Percentiles rank a stretch among this genome's conserved stretches.
phyloP scores from a whole-genome alignment of 2,113 vertebrate genomes.

The Halcyon senegalensis region DNA sequence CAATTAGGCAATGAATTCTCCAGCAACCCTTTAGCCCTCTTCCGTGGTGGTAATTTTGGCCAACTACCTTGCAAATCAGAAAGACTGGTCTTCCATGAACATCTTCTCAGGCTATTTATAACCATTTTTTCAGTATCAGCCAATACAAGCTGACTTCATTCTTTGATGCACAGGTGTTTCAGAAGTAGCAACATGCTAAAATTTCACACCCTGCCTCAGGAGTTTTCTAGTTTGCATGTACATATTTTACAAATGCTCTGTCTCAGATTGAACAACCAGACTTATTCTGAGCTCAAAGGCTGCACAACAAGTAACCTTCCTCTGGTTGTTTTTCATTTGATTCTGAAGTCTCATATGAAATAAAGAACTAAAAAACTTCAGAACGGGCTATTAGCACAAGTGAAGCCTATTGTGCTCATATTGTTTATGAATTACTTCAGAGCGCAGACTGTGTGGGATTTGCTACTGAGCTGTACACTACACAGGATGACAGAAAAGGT shows the following conservation, averaged over 20 bases:
- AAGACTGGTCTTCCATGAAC: neutral
- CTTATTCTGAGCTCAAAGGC: neutral
- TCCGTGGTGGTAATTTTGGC: neutral
- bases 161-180: neutral
- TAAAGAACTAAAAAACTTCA: neutral
- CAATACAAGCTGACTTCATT: neutral
- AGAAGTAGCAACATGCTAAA: neutral
- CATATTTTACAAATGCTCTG: neutral
- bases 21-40: neutral
- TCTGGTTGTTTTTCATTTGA: neutral
- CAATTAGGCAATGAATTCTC: neutral
- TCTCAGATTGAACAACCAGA: neutral
- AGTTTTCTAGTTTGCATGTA: neutral
- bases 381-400: neutral
- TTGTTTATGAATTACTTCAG: neutral
- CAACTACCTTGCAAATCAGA: neutral
- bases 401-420: neutral
- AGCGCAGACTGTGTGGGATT: neutral
- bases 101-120: neutral
- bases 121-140: neutral
- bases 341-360: neutral
- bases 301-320: neutral
- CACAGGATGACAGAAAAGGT: neutral
- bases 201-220: neutral
- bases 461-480: neutral